A percentile compares a stretch with the other conserved stretches of the same genome.
Evolutionary conservation across 2,888 invertebrate species (phyloP).

Genomic region (Agonopterix arenella): DNA sequence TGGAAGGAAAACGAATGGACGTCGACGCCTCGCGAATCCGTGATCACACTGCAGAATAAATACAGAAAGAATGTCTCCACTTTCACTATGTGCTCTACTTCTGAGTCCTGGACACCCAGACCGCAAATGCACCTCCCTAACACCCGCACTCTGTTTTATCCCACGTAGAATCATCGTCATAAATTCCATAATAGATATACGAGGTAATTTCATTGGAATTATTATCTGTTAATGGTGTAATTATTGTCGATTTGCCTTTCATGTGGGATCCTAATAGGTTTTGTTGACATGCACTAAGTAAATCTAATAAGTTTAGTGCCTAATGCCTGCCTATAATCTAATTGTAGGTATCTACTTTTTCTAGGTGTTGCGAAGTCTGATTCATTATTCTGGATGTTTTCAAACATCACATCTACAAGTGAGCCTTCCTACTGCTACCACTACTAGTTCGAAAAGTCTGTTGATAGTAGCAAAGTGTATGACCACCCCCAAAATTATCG

Average conservation of each 20-base stretch:
- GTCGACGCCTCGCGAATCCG: constrained; percentile 25
- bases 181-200: constrained; percentile 54
- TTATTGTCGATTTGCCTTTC: constrained; percentile 48
- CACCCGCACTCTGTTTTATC: constrained; percentile 51
- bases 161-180: constrained; percentile 34
- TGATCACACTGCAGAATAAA: constrained; percentile 21
- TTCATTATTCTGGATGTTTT: too few relatives aligned
- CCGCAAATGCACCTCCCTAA: constrained; percentile 35
- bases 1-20: constrained; percentile 21
- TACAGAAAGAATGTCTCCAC: constrained; percentile 49
- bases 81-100: constrained; percentile 57
- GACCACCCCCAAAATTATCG: too few relatives aligned
- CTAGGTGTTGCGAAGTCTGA: background rate
- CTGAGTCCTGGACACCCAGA: constrained; percentile 38
- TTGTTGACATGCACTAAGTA: background rate
- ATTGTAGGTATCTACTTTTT: too few relatives aligned
- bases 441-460: too few relatives aligned
- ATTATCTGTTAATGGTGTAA: constrained; percentile 54
- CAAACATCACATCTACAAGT: too few relatives aligned
- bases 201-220: constrained; percentile 42
- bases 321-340: too few relatives aligned
- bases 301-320: too few relatives aligned
- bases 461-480: too few relatives aligned
- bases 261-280: constrained; percentile 57
- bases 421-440: too few relatives aligned